Base-by-base conservation (phyloP, 2,888 invertebrate species). In the Eueremaeus valkanovi region DNA sequence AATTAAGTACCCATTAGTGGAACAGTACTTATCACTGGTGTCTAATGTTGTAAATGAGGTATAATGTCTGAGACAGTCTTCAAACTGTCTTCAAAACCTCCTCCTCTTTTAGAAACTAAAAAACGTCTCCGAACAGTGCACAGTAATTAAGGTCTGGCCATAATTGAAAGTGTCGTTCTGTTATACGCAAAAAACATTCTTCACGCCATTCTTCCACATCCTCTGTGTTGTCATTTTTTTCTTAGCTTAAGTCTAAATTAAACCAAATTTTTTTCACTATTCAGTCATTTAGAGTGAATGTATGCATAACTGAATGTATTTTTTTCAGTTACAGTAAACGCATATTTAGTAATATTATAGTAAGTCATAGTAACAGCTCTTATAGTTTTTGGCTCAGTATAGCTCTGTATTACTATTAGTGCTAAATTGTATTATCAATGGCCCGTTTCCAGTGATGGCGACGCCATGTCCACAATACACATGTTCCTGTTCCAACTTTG, bases 381-480 rank as follows among this genome's bases (percentile, higher is more conserved):
- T 16, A 6, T 40, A 6, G 13, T 6, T 13, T 40, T 9, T 13
- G 13, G 8, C 6, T 13, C 40, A 40, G 45, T 45, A n/a, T n/a
- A n/a, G 45, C 45, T 45, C 11, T 45, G 16, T 36, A 5, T 21
- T 24, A 58, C n/a, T 58, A 58, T 24, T 27, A 27, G 63, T 63
- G 63, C 63, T 31, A 63, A 63, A 63, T 63, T 16, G 31, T 63
- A 31, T 63, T 63, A 33, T 63, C 63, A 63, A 63, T 63, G 63
- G 63, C 63, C 63, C 63, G 63, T 63, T 63, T 31, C 63, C 63
- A 63, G 31, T 63, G 63, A 63, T 63, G 63, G 63, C 63, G 63
- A 63, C 63, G 63, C 63, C 27, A 6, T 31, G 63, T 63, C 63
- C 63, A 63, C 63, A 63, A 63, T 63, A 63, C 63, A 63, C 18